phyloP scores from a whole-genome alignment of 1,140 invertebrate species.

The Tetranychus urticae region DNA sequence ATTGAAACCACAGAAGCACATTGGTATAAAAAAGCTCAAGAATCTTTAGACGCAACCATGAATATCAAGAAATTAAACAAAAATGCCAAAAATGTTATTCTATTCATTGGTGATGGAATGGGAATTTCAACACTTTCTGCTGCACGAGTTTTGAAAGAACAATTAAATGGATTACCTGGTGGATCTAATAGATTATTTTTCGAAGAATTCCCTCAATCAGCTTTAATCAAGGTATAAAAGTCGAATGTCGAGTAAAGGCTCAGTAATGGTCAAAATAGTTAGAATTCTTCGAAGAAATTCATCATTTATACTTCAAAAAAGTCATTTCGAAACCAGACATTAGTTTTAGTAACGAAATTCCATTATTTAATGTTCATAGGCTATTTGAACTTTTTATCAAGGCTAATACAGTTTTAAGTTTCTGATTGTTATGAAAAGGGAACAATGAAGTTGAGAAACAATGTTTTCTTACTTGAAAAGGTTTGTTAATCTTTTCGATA shows the following conservation, averaged over 20 bases:
- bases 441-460: too few relatives aligned
- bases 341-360: too few relatives aligned
- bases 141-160: constrained; percentile 31
- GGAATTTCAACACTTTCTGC: constrained; percentile 69
- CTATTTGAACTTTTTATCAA: too few relatives aligned
- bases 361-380: too few relatives aligned
- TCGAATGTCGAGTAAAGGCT: constrained; percentile 22
- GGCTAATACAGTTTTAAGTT: too few relatives aligned
- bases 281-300: too few relatives aligned
- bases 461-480: too few relatives aligned
- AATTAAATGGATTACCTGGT: constrained; percentile 19
- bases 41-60: neutral
- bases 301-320: too few relatives aligned
- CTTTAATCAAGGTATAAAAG: constrained; percentile 22
- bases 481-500: too few relatives aligned
- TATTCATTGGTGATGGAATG: constrained; percentile 87
- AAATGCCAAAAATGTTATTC: constrained; percentile 58
- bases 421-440: too few relatives aligned
- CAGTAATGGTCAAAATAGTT: too few relatives aligned
- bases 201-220: constrained; percentile 59
- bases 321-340: too few relatives aligned
- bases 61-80: neutral
- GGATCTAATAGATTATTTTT: constrained; percentile 43
- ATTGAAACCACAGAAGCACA: neutral
- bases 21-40: neutral